A percentile compares a stretch with the other conserved stretches of the same genome.
These are phyloP conservation scores for Paramormyrops kingsleyae DNA, from an alignment of 2,113 vertebrate species.

Conservation along the genomic window DNA sequence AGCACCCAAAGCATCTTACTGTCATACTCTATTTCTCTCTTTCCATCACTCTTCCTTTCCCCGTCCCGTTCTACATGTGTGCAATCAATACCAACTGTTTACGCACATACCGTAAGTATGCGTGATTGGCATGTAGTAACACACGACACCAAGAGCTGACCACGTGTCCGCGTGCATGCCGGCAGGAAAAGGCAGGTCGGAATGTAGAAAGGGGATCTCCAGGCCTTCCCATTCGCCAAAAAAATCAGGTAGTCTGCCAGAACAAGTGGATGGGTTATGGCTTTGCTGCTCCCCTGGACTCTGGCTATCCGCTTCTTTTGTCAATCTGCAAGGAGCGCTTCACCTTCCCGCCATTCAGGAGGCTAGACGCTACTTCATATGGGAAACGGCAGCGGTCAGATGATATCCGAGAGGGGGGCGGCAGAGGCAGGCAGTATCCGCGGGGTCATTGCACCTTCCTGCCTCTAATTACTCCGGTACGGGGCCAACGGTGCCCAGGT, in stretches of 20 bases:
- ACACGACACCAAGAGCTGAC: not conserved
- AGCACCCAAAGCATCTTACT: not conserved
- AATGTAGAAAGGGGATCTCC: not conserved
- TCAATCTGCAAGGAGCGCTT: conserved; percentile 18
- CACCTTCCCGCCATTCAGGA: conserved; percentile 50
- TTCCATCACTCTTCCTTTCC: not conserved
- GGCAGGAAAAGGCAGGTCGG: not conserved
- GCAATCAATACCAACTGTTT: not conserved
- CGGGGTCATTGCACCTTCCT: conserved; percentile 43
- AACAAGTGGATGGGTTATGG: not conserved
- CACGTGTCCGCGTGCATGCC: not conserved
- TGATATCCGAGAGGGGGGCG: conserved; percentile 44
- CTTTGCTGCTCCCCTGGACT: not conserved
- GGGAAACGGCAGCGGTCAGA: conserved; percentile 45
- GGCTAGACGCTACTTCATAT: conserved; percentile 65
- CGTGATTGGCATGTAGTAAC: not conserved
- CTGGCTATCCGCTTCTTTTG: not conserved
- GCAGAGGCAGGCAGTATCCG: conserved; percentile 31
- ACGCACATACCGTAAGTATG: not conserved
- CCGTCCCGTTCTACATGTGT: not conserved
- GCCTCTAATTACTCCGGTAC: conserved; percentile 43
- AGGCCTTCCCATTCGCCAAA: not conserved
- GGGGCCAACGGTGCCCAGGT: not conserved
- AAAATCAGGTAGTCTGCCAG: not conserved
- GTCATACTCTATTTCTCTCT: not conserved